phyloP scores from a whole-genome alignment of 2,888 invertebrate species.

The Leptura quadrifasciata region DNA sequence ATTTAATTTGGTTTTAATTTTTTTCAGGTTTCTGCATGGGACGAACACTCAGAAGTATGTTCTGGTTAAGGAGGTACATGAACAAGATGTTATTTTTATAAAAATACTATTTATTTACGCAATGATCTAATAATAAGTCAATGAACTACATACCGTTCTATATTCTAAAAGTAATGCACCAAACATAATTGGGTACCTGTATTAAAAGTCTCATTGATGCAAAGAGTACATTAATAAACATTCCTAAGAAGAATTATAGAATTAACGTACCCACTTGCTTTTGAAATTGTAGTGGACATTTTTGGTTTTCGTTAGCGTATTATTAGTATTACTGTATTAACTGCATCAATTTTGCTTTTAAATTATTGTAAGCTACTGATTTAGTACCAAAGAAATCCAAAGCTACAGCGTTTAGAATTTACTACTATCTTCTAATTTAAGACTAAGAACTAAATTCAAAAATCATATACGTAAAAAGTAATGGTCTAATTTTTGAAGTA shows the following conservation, averaged over 20 bases:
- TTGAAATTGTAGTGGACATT: conserved; percentile 8
- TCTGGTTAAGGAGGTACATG: conserved; percentile 77
- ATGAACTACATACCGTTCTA: conserved; percentile 30
- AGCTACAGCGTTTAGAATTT: conserved; percentile 45
- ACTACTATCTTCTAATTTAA: conserved; percentile 38
- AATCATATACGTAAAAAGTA: conserved; percentile 39
- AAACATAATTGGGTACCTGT: conserved; percentile 52
- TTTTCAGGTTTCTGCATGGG: conserved; percentile 89
- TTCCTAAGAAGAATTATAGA: conserved; percentile 18
- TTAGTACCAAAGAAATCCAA: conserved; percentile 60
- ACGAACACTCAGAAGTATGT: conserved; percentile 90
- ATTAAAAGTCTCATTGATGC: conserved; percentile 48
- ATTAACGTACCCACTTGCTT: neutral
- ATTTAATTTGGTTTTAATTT: no score
- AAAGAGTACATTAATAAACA: conserved; percentile 38
- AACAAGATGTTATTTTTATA: conserved; percentile 36
- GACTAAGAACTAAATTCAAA: conserved; percentile 30
- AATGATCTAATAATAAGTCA: conserved; percentile 22
- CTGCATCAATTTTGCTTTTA: conserved; percentile 51
- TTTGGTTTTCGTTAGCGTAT: neutral
- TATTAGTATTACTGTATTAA: conserved; percentile 31
- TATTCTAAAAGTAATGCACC: conserved; percentile 49
- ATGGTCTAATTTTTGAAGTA: conserved; percentile 24
- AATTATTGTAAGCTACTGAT: conserved; percentile 29
- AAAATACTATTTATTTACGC: conserved; percentile 21